Base-by-base conservation (phyloP, 2,797 vertebrate genomes). In the Mareca strepera region DNA sequence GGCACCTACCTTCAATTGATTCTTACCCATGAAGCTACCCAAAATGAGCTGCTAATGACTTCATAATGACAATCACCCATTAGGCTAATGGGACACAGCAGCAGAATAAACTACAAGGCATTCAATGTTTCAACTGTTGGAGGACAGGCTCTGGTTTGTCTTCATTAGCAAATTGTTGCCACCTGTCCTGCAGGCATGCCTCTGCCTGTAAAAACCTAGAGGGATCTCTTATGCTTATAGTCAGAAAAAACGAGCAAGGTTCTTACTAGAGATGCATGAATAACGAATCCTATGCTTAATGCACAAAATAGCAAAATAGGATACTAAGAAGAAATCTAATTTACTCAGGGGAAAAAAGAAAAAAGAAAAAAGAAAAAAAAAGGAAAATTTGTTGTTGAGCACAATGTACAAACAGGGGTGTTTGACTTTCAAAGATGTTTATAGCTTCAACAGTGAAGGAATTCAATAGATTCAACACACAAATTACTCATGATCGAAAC, bases 1-100 rank as follows among this genome's bases (percentile, higher is more conserved):
- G 53, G 64, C 13, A 60, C 44, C 33, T 68, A 39, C 0, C 1
- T 17, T 64, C 43, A 74, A 70, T 63, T 0, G 0, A 63, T 22
- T 86, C 48, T 33, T n/a, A 7, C 25, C 25, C 28, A 67, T n/a
- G 53, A 60, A 85, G 28, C 39, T 80, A 28, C 11, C 0, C 1
- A 35, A 93, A 93, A 92, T 50, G 60, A 88, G 60, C 25, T 64
- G 22, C 31, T 84, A n/a, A 82, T 2, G 4, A 67, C 76, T 77
- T 77, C 48, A 60, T 82, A 70, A 58, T 15, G 33, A 90, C 26
- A 13, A 10, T 28, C n/a, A 60, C 56, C 75, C 59, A 26, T 70
- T 62, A 75, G 67, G 72, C 37, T 79, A 79, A 82, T 12, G 43
- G 37, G 26, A 62, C 58, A 28, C 7, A 62, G 39, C 3, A 64